Percentiles rank a stretch among this genome's conserved stretches.
Evolutionary conservation across 2,888 invertebrate species (phyloP).

Genomic region (Fabriciana adippe): DNA sequence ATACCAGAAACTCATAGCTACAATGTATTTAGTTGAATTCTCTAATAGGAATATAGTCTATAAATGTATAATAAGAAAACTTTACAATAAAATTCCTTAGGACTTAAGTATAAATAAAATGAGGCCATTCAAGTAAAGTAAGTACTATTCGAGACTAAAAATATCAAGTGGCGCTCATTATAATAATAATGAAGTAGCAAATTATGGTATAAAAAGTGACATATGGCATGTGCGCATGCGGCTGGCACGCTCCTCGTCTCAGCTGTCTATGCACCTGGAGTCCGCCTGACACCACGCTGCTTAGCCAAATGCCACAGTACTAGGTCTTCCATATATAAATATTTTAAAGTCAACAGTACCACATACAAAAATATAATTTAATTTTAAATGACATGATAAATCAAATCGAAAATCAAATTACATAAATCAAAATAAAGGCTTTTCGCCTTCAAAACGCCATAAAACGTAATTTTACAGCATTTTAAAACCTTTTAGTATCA

Average conservation of each 20-base stretch:
- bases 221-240: constrained; percentile 57
- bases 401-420: no score
- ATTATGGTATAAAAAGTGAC: constrained; percentile 38
- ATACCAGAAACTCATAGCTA: no score
- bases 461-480: no score
- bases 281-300: constrained; percentile 33
- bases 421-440: no score
- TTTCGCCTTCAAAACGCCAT: no score
- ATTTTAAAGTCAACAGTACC: constrained; percentile 32
- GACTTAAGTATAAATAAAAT: no score
- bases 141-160: neutral
- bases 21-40: no score
- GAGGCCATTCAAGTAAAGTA: neutral
- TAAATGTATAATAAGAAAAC: no score
- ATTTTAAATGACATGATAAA: neutral
- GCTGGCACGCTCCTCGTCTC: constrained; percentile 63
- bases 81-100: no score
- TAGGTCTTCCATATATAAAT: constrained; percentile 58
- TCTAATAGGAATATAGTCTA: no score
- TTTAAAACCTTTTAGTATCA: no score
- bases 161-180: constrained; percentile 25
- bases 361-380: neutral
- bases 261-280: constrained; percentile 68
- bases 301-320: constrained; percentile 48
- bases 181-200: constrained; percentile 37